Base-by-base conservation (phyloP, 2,888 invertebrate genomes). In the Drosophila antonietae region DNA sequence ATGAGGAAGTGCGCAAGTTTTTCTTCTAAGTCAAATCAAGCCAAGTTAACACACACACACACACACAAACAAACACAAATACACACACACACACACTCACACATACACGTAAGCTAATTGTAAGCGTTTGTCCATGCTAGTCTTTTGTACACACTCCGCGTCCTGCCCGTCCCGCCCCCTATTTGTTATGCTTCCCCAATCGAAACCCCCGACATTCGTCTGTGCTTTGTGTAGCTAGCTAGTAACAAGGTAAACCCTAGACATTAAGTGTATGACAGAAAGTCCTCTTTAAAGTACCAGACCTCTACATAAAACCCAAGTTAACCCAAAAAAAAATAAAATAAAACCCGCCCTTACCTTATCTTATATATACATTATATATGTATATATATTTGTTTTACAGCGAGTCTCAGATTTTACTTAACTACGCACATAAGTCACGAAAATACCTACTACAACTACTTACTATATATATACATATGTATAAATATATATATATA, bases 1-100 rank as follows among this genome's bases (percentile, higher is more conserved):
- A 87, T 62, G 87, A 91, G 67, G 91, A 91, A 81, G 90, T 91
- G 63, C 83, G 90, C 59, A 90, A 88, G 76, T 90, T 91, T 80
- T 91, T 91, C 81, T 90, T 91, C 78, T 91, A 91, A 83, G 66
- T 67, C 65, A 59, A 52, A 62, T 68, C 64, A 61, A 68, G 56
- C 49, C 51, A 51, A 51, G 51, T 51, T 57, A 47, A 56, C 63
- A 47, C 44, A 52, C 41, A 56, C 37, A 68, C 64, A 65, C 68
- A 49, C 63, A 44, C 39, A 60, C 39, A n/a, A n/a, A 46, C 41
- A 14, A 37, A 37, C 37, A 37, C 37, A 37, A 23, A 23, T 23
- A 39, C 33, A 62, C 64, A 43, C 23, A 62, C 37, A 37, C 37
- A 37, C 33, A 59, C 63, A 49, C 43, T 53, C 44, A 53, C 44